Evolutionary conservation across 2,113 vertebrate genomes (phyloP), one percentile per base, ranked within the genome.

Genomic region (Lamprologus tigripictilis): DNA sequence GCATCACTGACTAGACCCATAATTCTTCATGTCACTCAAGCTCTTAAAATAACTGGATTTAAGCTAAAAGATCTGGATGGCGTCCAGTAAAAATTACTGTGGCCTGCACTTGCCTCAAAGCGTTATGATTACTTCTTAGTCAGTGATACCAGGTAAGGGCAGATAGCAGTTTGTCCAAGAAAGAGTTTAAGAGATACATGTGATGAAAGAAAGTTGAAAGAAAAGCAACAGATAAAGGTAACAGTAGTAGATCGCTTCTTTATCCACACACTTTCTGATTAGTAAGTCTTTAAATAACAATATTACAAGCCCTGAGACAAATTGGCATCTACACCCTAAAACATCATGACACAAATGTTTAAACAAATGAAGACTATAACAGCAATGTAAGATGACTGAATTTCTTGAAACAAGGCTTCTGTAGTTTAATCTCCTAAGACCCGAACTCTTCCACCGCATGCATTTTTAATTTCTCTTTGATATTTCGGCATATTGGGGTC

Each of bases 351-450:
- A 11, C 81, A 66, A 82, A 51, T 51, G 28, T 66, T 58, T 71
- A 47, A 81, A 78, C 4, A 51, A 78, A 31, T 31, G 51, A 88
- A 86, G 8, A 86, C 49, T 73, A 58, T 78, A 90, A 86, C 40
- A 86, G 76, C 63, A 88, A 92, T 87, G 68, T 90, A 88, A 88
- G 90, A 93, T 88, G 76, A 84, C 14, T 92, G 92, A 28, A 93
- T 91, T 93, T 92, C 91, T 84, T 90, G 82, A 88, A 83, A 94
- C 57, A 81, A 91, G 87, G 57, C 6, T 17, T n/a, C 73, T 51
- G 81, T 90, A 71, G 86, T 90, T 78, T 33, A 61, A 61, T 26
- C 57, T 61, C 57, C 57, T 61, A 58, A 58, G 26, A 28, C 55
- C 55, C 55, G 2, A 58, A 28, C 26, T 58, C 55, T 58, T 58